Base-by-base conservation (phyloP, 2,113 vertebrate species). In the Plecotus auritus region DNA sequence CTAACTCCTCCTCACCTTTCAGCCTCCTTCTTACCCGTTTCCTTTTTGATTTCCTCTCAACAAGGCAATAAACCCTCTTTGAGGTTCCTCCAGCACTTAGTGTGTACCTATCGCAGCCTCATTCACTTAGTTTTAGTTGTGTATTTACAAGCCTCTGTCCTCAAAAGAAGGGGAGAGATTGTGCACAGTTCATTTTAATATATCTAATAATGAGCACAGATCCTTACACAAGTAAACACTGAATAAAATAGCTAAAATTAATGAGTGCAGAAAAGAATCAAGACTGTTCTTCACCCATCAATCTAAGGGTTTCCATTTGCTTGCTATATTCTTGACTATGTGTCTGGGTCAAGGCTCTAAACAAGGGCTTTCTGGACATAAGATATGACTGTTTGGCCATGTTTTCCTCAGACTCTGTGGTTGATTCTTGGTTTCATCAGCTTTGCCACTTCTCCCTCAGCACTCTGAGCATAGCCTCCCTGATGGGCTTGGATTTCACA, bases 401-500 rank as follows among this genome's bases (percentile, higher is more conserved):
- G 35, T 73, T 92, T 85, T 32, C 3, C 5, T 40, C 37, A 49
- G 7, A 26, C 47, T n/a, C 10, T 73, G 22, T 26, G 40, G 28
- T 7, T 80, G 5, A 40, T 66, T 45, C 47, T 47, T 74, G 72
- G 7, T 30, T 18, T 70, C 26, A 69, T 92, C 94, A 92, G 11
- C 32, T 17, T 49, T 54, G 26, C 5, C 74, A 49, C 26, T 94
- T 72, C 90, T 59, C 20, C 23, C 35, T 94, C 28, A 98, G 40
- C 1, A 96, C 66, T 67, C 88, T 97, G 61, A 96, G 40, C 93
- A 98, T 51, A 30, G 98, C 98, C 45, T 88, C 59, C 0, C 97
- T 96, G 84, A 98, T 98, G 23, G 97, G 97, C 72, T 96, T 98
- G 88, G 97, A 98, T 40, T 98, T 98, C 7, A 98, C 94, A 90